These are phyloP conservation scores for Drosophila asahinai DNA, from an alignment of 1,140 invertebrate genomes.

Conservation along the genomic window DNA sequence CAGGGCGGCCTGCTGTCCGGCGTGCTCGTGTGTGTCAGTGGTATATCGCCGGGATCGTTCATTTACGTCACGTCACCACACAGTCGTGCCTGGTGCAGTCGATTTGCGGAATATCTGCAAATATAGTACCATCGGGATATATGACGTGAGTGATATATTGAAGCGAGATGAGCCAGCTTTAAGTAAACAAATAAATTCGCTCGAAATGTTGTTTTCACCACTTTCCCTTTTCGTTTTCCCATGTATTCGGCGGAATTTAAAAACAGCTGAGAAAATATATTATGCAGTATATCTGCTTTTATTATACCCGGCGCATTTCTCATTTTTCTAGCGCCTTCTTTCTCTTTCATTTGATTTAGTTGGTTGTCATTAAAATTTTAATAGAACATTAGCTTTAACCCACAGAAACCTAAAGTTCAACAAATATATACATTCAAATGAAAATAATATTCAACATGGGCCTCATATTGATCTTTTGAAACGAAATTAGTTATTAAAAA, in stretches of 20 bases:
- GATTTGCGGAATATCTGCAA: constrained; percentile 59
- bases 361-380: constrained; percentile 30
- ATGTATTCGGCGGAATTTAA: constrained; percentile 22
- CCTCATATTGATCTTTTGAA: neutral
- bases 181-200: constrained; percentile 74
- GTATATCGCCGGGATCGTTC: constrained; percentile 82
- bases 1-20: constrained; percentile 78
- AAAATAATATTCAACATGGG: neutral
- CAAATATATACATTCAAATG: neutral
- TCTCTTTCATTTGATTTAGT: constrained; percentile 24
- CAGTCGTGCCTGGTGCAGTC: constrained; percentile 52
- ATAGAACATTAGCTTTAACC: constrained; percentile 8
- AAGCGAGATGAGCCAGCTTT: constrained; percentile 20
- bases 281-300: constrained; percentile 34
- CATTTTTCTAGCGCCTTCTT: constrained; percentile 13
- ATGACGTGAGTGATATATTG: constrained; percentile 48
- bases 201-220: constrained; percentile 36
- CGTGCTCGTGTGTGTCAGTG: constrained; percentile 73
- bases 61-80: constrained; percentile 78
- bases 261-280: constrained; percentile 50
- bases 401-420: neutral
- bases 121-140: constrained; percentile 29
- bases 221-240: constrained; percentile 30
- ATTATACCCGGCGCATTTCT: constrained; percentile 33
- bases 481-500: too few relatives aligned